Evolutionary conservation across 2,888 invertebrate genomes (phyloP).

Genomic region (Orthosia gracilis): DNA sequence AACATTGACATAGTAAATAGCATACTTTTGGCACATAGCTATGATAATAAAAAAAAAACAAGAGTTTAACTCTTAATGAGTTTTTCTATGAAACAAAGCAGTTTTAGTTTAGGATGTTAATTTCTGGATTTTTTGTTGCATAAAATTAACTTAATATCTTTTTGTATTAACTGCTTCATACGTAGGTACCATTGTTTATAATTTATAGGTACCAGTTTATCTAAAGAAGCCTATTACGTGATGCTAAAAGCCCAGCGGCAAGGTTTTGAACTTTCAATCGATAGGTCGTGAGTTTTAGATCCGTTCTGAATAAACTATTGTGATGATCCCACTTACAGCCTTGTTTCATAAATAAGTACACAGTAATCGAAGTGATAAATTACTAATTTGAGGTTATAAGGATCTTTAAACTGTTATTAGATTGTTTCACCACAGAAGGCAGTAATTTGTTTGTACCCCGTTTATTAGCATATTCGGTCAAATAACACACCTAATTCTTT

Average conservation of each 20-base stretch:
- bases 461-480: constrained; percentile 17
- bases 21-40: constrained; percentile 41
- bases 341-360: constrained; percentile 38
- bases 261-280: constrained; percentile 57
- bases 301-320: constrained; percentile 54
- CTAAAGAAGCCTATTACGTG: constrained; percentile 16
- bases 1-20: constrained; percentile 38
- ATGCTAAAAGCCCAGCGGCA: constrained; percentile 59
- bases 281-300: constrained; percentile 59
- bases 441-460: constrained; percentile 13
- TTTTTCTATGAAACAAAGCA: constrained; percentile 43
- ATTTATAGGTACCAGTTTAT: constrained; percentile 7
- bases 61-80: constrained; percentile 34
- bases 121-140: constrained; percentile 8
- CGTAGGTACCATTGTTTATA: not conserved
- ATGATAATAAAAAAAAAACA: constrained; percentile 36
- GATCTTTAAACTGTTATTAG: constrained; percentile 10
- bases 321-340: constrained; percentile 48
- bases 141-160: constrained; percentile 9
- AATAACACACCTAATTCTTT: constrained; percentile 20
- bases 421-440: not conserved
- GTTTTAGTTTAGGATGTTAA: constrained; percentile 1
- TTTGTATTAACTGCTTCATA: not conserved
- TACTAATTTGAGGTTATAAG: constrained; percentile 23
- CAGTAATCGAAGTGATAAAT: constrained; percentile 41